A percentile compares a stretch with the other conserved stretches of the same genome.
Evolutionary conservation across 2,113 vertebrate species (phyloP).

Genomic region (Scolopax mira): DNA sequence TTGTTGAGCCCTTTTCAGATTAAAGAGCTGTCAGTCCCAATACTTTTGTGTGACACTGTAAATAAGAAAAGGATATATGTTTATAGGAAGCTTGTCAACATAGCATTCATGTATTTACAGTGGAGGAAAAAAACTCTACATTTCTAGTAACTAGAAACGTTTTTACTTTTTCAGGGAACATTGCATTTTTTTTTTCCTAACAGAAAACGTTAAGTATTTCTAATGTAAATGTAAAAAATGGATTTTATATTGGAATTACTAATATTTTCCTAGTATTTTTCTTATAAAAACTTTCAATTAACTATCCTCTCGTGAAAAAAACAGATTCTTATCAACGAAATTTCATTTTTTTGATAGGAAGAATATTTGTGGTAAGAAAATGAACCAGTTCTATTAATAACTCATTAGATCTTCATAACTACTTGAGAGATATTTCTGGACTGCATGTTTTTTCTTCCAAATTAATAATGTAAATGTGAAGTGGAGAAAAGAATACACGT

Average conservation of each 20-base stretch:
- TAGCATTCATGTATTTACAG: not conserved
- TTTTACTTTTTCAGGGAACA: not conserved
- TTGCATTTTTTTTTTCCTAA: not conserved
- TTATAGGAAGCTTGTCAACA: not conserved
- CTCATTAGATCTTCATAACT: not conserved
- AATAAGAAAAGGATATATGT: not conserved
- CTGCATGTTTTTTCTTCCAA: not conserved
- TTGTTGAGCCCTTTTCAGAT: not conserved
- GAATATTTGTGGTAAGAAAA: not conserved
- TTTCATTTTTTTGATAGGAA: not conserved
- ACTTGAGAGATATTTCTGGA: not conserved
- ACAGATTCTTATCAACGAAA: not conserved
- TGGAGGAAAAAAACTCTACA: not conserved
- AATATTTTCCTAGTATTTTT: not conserved
- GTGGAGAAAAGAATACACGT: not conserved
- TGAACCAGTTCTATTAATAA: not conserved
- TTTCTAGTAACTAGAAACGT: not conserved
- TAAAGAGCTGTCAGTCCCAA: constrained; percentile 42
- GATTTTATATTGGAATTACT: not conserved
- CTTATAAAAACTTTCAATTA: not conserved
- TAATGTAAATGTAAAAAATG: not conserved
- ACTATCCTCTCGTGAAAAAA: not conserved
- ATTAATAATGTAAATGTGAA: not conserved
- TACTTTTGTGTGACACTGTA: constrained; percentile 6
- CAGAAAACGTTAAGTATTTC: not conserved